These are phyloP conservation scores for Drosophila phalerata DNA, from an alignment of 2,888 invertebrate species.

Conservation along the genomic window DNA sequence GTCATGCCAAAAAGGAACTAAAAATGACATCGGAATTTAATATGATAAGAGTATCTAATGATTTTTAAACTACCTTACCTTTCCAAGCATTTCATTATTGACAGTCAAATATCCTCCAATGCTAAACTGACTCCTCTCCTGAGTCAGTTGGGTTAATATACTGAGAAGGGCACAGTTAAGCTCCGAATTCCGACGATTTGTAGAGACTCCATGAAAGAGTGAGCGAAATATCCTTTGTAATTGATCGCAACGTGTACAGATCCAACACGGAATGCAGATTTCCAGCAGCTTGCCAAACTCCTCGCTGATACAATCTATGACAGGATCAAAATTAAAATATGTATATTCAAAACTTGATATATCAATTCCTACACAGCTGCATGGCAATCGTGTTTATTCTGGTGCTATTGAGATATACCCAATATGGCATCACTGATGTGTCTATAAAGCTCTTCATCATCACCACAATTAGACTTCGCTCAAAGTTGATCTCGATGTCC, in stretches of 20 bases:
- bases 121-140: conserved; percentile 52
- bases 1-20: conserved; percentile 19
- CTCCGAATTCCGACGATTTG: conserved; percentile 47
- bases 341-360: neutral
- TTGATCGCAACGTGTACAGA: conserved; percentile 62
- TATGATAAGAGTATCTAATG: neutral
- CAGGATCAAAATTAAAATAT: neutral
- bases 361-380: conserved; percentile 26
- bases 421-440: conserved; percentile 58
- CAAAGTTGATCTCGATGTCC: conserved; percentile 55
- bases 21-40: neutral
- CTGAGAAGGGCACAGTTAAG: conserved; percentile 50
- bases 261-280: conserved; percentile 47
- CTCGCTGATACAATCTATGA: conserved; percentile 33
- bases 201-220: conserved; percentile 33
- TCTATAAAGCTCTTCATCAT: conserved; percentile 61
- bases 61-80: conserved; percentile 34
- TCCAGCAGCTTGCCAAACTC: conserved; percentile 32
- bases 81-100: conserved; percentile 59
- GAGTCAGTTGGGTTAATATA: conserved; percentile 58
- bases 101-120: conserved; percentile 59
- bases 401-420: conserved; percentile 50
- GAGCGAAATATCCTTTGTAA: conserved; percentile 43
- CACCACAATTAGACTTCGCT: conserved; percentile 50
- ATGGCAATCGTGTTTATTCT: conserved; percentile 2